Base-by-base conservation (phyloP, 1,140 invertebrate species). In the Ptiloglossa arizonensis region DNA sequence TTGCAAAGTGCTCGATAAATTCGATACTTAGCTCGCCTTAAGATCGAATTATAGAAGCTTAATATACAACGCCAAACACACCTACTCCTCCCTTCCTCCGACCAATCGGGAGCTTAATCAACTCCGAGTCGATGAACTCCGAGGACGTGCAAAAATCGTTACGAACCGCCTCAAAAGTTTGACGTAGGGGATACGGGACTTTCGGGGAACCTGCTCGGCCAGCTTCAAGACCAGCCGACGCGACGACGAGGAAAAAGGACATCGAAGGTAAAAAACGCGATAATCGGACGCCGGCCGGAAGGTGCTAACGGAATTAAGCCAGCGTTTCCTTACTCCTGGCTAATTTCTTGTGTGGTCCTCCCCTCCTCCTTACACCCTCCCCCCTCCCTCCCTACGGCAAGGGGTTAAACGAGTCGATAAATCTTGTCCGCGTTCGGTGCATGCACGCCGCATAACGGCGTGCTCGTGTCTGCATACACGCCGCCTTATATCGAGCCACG, bases 281-380 rank as follows among this genome's bases (percentile, higher is more conserved):
- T 69, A 68, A 66, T 74, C 71, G 38, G 24, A 44, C 4, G 50
- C n/a, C 27, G 35, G 29, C 62, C 64, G 60, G 32, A 73, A 82
- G 75, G 68, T 83, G 74, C 46, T 73, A 83, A 73, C 75, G 80
- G 32, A 46, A 52, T 79, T 70, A 74, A 79, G 22, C 60, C 48
- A 64, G n/a, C 56, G 60, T 83, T 79, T 78, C 81, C 70, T 83
- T 64, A 70, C 41, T 60, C 13, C 41, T 52, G 59, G 52, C 56
- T 79, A 83, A 83, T 83, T 83, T 83, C 82, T 80, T 83, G 81
- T 84, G 81, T 83, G 82, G 82, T 75, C 81, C 50, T 50, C 52
- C 38, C 0, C 13, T 22, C 19, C 60, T 32, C 32, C n/a, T 11
- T 38, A n/a, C n/a, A n/a, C 5, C 46, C 2, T n/a, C 0, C 24